phyloP scores from a whole-genome alignment of 2,797 vertebrate species.

The Ispidina picta region DNA sequence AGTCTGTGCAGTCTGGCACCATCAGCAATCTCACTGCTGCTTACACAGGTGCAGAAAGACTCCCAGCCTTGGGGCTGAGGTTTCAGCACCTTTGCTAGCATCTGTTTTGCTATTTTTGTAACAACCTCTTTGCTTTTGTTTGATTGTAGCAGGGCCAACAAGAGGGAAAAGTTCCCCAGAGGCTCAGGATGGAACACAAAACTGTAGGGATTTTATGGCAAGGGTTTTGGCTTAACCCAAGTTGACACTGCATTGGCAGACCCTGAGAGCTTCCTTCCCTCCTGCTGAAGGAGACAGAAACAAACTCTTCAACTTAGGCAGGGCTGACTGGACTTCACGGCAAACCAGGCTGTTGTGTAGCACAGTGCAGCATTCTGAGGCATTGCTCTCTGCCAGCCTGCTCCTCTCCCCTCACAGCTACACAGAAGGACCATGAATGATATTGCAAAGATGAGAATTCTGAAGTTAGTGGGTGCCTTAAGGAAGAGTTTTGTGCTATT shows the following conservation, averaged over 20 bases:
- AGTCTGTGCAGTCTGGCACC: background rate
- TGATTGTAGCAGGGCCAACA: background rate
- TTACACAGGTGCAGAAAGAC: background rate
- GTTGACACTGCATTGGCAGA: background rate
- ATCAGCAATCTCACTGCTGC: background rate
- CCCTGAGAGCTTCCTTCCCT: background rate
- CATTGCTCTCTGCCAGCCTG: background rate
- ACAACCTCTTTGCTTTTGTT: background rate
- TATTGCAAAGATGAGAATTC: background rate
- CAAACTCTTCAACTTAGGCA: background rate
- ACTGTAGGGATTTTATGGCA: background rate
- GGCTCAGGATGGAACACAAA: background rate
- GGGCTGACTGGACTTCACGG: background rate
- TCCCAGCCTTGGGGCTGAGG: background rate
- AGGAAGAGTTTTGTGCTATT: background rate
- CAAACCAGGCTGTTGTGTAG: background rate
- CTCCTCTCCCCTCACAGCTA: background rate
- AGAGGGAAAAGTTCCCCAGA: background rate
- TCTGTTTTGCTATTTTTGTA: background rate
- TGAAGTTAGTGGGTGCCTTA: background rate
- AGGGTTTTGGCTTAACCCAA: background rate
- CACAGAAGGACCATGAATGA: background rate
- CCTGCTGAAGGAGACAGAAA: background rate
- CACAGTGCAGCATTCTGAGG: accelerated
- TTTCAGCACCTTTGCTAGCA: background rate